These are phyloP conservation scores for Bucco capensis DNA, from an alignment of 2,113 vertebrate genomes.

Conservation along the genomic window DNA sequence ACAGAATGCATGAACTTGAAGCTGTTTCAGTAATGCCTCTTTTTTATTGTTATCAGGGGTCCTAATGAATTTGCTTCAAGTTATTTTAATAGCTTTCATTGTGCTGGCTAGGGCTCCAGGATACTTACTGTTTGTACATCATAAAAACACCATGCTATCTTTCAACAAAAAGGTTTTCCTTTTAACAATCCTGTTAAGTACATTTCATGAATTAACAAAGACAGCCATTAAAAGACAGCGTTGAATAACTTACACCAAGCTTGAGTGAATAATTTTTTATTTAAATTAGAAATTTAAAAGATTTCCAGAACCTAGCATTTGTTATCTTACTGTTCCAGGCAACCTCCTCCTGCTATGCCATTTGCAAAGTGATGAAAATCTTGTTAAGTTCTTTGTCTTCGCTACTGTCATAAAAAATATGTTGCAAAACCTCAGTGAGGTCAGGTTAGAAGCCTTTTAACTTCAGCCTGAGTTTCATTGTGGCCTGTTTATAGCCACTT, in stretches of 20 bases:
- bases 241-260: slow-evolving; percentile 19
- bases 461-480: slow-evolving; percentile 7
- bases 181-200: slow-evolving; percentile 31
- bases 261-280: slow-evolving; percentile 4
- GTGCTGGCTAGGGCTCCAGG: background rate
- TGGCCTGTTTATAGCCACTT: slow-evolving; percentile 30
- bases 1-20: background rate
- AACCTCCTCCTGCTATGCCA: slow-evolving; percentile 30
- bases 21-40: background rate
- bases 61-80: slow-evolving; percentile 23
- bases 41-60: slow-evolving; percentile 38
- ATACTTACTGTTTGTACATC: slow-evolving; percentile 22
- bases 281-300: slow-evolving; percentile 50
- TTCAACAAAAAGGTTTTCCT: slow-evolving; percentile 58
- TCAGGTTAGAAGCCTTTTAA: slow-evolving; percentile 6
- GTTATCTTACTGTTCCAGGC: slow-evolving; percentile 10
- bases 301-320: slow-evolving; percentile 26
- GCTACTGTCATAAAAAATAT: slow-evolving; percentile 42
- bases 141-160: slow-evolving; percentile 50
- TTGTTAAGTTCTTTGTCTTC: slow-evolving; percentile 34
- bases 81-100: slow-evolving; percentile 19
- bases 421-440: slow-evolving; percentile 36
- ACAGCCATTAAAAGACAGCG: slow-evolving; percentile 10
- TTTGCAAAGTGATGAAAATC: slow-evolving; percentile 53
- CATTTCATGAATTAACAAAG: slow-evolving; percentile 33